Evolutionary conservation across 2,113 vertebrate species (phyloP), one percentile per base, ranked within the genome.

Genomic region (Pelobates fuscus): DNA sequence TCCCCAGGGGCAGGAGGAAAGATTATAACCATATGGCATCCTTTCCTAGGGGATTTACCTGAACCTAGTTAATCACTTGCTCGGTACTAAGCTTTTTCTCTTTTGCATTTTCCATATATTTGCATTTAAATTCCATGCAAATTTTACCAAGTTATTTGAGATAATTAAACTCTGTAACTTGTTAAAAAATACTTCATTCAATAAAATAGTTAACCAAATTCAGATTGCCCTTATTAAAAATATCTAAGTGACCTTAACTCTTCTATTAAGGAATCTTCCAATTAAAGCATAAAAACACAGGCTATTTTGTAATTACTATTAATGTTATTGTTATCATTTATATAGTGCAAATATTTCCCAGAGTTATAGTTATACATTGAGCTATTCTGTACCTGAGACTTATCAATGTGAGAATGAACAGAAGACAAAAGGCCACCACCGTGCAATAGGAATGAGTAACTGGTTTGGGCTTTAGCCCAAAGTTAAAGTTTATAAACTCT

Each of bases 21-120:
- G 25, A 66, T 66, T 57, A 66, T 66, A 46, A 57, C 62, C 63
- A 66, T 66, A 74, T 74, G 71, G 63, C 24, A 55, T 44, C 6
- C 25, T 27, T 43, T 66, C 71, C 64, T 26, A 21, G 12, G 62
- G 62, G 71, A 74, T 57, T 66, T 58, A 66, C 71, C 62, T 66
- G 49, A 43, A 58, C 58, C 62, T 57, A 17, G 49, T 43, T 74
- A 66, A 74, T 74, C 71, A 74, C 24, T 41, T 65, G 66, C 61
- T 58, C 62, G 54, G 46, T 43, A 57, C 58, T 66, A 65, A 66
- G 70, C 62, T 54, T 37, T 74, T 64, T 57, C 71, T 57, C 62
- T 46, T 27, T 26, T 18, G 49, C 30, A 55, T 54, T 74, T 54
- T 74, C 57, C 71, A 74, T 74, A 74, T 74, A 74, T 74, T 74